These are phyloP conservation scores for Pterophyllum scalare DNA, from an alignment of 2,113 vertebrate genomes.

Conservation along the genomic window DNA sequence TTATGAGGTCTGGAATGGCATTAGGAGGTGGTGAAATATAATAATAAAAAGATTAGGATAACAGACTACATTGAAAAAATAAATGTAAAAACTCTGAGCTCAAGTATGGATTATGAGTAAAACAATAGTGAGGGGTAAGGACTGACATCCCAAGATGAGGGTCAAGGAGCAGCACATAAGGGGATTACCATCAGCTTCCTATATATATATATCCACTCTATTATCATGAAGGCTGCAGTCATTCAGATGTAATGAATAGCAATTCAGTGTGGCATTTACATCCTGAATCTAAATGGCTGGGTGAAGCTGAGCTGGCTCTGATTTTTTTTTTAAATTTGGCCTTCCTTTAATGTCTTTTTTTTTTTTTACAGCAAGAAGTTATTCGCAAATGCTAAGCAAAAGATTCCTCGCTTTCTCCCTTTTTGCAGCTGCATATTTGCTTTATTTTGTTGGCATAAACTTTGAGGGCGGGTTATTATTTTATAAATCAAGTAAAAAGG, in stretches of 20 bases:
- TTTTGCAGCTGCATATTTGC: not conserved
- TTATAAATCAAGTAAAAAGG: not conserved
- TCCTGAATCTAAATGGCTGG: not conserved
- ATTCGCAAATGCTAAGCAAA: not conserved
- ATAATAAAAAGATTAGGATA: not conserved
- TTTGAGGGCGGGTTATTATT: too few species aligned
- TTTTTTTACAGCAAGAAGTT: not conserved
- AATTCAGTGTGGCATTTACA: not conserved
- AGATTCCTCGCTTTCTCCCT: not conserved
- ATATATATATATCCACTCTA: not conserved
- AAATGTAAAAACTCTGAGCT: not conserved
- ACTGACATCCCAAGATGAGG: not conserved
- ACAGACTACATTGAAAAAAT: not conserved
- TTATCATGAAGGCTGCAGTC: not conserved
- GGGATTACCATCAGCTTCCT: not conserved
- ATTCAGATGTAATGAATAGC: constrained; percentile 28
- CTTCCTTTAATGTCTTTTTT: not conserved
- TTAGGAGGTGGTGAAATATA: not conserved
- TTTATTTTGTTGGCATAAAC: not conserved
- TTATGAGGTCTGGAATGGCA: constrained; percentile 12
- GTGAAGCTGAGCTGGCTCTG: not conserved
- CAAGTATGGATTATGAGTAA: not conserved
- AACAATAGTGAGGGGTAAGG: not conserved
- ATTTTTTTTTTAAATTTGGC: not conserved
- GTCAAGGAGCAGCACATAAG: not conserved